phyloP scores from a whole-genome alignment of 2,888 invertebrate species.

The Piscicola geometra region DNA sequence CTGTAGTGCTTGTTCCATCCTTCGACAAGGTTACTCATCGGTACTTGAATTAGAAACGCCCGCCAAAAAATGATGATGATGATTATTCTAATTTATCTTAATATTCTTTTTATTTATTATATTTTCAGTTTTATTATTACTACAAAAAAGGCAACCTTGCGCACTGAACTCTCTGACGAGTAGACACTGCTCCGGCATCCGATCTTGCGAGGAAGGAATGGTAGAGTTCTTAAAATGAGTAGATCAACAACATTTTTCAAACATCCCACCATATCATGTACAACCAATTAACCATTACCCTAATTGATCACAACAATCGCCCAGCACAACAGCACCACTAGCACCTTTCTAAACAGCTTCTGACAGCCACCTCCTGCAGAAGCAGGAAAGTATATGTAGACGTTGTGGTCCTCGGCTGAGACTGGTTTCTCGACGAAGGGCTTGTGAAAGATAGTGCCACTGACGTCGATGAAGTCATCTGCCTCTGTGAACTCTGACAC shows the following conservation, averaged over 20 bases:
- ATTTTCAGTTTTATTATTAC: no score
- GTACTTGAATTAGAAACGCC: no score
- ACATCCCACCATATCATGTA: background rate
- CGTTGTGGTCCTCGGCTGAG: slow-evolving; percentile 98
- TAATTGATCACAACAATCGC: background rate
- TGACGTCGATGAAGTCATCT: slow-evolving; percentile 94
- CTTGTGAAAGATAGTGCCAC: slow-evolving; percentile 84
- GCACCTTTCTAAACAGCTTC: slow-evolving; percentile 88
- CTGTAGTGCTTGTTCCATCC: no score
- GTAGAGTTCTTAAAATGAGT: no score
- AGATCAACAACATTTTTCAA: background rate
- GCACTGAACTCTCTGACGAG: slow-evolving; percentile 81
- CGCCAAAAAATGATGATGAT: no score
- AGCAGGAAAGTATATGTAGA: slow-evolving; percentile 98
- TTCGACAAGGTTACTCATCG: no score
- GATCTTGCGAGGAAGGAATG: slow-evolving; percentile 64
- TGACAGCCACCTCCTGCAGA: slow-evolving; percentile 96
- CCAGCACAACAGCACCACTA: background rate
- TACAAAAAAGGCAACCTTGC: slow-evolving; percentile 96
- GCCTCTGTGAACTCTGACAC: slow-evolving; percentile 66
- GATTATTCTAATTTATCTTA: no score
- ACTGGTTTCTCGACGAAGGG: slow-evolving; percentile 99
- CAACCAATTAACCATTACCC: background rate
- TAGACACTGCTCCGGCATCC: slow-evolving; percentile 98
- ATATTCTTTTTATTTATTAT: no score